These are phyloP conservation scores for Thumatha senex DNA, from an alignment of 2,888 invertebrate genomes.

Conservation along the genomic window DNA sequence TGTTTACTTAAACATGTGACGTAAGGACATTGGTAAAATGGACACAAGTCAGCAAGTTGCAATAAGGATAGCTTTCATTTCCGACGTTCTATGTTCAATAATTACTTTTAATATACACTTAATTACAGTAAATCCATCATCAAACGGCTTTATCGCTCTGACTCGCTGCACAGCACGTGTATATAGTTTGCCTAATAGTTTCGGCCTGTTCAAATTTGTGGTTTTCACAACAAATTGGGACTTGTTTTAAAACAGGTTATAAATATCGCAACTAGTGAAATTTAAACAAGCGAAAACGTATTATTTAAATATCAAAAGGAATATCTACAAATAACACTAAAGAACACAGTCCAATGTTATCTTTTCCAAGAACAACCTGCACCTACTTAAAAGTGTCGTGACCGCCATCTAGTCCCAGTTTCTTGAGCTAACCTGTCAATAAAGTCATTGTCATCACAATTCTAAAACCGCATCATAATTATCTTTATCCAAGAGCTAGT, in stretches of 20 bases:
- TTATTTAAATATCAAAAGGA: constrained; percentile 6
- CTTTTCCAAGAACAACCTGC: background rate
- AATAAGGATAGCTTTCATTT: too few species aligned
- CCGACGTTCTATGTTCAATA: too few species aligned
- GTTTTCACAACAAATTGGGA: constrained; percentile 28
- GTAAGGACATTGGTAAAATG: too few species aligned
- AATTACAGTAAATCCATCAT: constrained; percentile 17
- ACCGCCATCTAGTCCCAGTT: too few species aligned
- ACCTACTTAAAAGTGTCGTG: too few species aligned
- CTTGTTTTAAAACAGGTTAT: constrained; percentile 24
- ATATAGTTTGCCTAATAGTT: constrained; percentile 23
- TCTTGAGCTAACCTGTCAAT: too few species aligned
- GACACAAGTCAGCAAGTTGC: too few species aligned
- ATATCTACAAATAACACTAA: background rate
- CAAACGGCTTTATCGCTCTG: constrained; percentile 16
- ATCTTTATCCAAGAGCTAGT: too few species aligned
- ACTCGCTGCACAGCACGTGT: constrained; percentile 18
- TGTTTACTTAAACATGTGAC: too few species aligned
- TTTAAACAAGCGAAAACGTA: constrained; percentile 12
- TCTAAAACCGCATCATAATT: too few species aligned
- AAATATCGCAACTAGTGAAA: constrained; percentile 22
- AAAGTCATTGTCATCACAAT: too few species aligned
- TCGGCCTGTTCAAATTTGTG: constrained; percentile 17
- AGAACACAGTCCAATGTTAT: background rate
- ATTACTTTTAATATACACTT: constrained; percentile 7